Conservation (phyloP, 1,140 invertebrate genomes). For the Caenorhabditis briggsae region DNA sequence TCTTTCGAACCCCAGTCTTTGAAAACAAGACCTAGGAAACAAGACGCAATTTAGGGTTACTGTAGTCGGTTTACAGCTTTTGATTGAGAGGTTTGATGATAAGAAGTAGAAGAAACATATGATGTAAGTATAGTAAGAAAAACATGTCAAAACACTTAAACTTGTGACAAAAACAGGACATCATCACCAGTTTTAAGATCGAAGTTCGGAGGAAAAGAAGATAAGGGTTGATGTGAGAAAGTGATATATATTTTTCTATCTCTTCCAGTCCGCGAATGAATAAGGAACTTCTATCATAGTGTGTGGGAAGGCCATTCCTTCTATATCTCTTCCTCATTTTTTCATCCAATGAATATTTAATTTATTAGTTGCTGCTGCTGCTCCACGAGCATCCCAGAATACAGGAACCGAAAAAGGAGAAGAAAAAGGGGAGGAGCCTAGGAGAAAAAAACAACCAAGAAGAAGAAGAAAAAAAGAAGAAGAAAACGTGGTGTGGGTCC, state of each 20-base stretch:
- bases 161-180: conserved; percentile 49
- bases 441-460: not conserved
- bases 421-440: not conserved
- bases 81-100: conserved; percentile 9
- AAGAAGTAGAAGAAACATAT: not conserved
- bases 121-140: not conserved
- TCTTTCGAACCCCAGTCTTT: too few relatives aligned
- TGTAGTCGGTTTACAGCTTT: not conserved
- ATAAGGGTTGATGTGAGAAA: conserved; percentile 18
- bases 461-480: not conserved
- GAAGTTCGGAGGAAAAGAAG: conserved; percentile 25
- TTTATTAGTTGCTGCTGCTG: not conserved
- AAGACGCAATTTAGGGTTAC: not conserved
- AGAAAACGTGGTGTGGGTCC: not conserved
- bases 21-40: not conserved
- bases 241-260: conserved; percentile 7
- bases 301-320: conserved; percentile 33
- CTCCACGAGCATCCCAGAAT: conserved; percentile 1
- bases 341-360: conserved; percentile 52
- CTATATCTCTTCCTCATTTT: conserved; percentile 10
- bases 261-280: not conserved
- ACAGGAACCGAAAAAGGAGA: not conserved
- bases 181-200: conserved; percentile 14
- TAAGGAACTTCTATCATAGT: conserved; percentile 45
- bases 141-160: conserved; percentile 48